Base-by-base conservation (phyloP, 2,797 vertebrate species). In the Otolemur crassicaudatus region DNA sequence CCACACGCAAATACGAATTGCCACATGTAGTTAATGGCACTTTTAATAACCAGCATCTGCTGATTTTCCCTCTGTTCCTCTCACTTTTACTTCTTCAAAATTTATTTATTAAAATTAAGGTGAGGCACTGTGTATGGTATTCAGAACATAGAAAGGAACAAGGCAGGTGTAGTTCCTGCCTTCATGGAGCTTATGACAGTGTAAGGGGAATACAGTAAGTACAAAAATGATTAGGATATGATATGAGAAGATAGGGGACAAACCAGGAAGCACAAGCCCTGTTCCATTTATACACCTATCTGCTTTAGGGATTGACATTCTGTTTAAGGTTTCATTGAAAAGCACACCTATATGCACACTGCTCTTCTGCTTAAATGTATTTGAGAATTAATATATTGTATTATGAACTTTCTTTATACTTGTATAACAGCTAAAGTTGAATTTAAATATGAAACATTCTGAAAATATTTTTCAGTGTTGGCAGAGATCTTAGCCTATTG, bases 21-120 rank as follows among this genome's bases (percentile, higher is more conserved):
- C 40, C 20, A 5, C 5, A 3, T 31, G 37, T 23, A 43, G 23
- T 23, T 10, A 27, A 34, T 4, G 6, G 6, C 61, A 65, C 5
- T 25, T 90, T 6, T 37, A 37, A 43, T 82, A 63, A 53, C 49
- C 14, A 91, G 34, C 16, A 77, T 91, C 73, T 53, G 13, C 16
- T 56, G 77, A 70, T 80, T 56, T 76, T 67, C 17, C 9, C 1
- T 58, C 20, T 27, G 9, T n/a, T 60, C 76, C 84, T 53, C 5
- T 20, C 2, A 25, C 46, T 77, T 22, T 56, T 7, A n/a, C 34
- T 34, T 79, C 14, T 89, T 81, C 25, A 94, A 89, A 60, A 8
- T 94, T n/a, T 85, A 34, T 94, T 85, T 88, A 82, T 23, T 69
- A 77, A 77, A 76, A 82, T 58, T 87, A 29, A 87, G n/a, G 12